Evolutionary conservation across 2,888 invertebrate genomes (phyloP).

Genomic region (Hydroisotoma schaefferi): DNA sequence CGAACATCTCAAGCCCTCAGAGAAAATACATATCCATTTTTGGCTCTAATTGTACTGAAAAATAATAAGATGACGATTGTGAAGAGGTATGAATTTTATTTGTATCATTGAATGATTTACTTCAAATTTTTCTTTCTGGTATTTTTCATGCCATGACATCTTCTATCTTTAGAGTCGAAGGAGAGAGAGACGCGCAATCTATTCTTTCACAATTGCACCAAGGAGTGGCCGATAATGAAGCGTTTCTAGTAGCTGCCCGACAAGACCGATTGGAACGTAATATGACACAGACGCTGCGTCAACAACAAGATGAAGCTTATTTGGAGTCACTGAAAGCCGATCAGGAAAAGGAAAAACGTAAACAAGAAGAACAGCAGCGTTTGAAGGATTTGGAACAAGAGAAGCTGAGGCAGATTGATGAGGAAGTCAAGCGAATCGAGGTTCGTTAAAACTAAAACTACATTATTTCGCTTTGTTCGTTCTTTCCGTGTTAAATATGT

Average conservation of each 20-base stretch:
- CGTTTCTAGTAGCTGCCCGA: constrained; percentile 78
- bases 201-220: constrained; percentile 69
- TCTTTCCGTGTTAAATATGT: neutral
- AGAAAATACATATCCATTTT: constrained; percentile 76
- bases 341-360: constrained; percentile 84
- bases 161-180: constrained; percentile 67
- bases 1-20: constrained; percentile 84
- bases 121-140: neutral
- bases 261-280: constrained; percentile 74
- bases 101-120: neutral
- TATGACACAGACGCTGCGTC: constrained; percentile 78
- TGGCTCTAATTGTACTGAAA: constrained; percentile 84
- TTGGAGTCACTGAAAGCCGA: constrained; percentile 85
- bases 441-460: constrained; percentile 15
- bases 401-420: constrained; percentile 58
- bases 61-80: constrained; percentile 92
- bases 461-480: neutral
- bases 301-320: constrained; percentile 92
- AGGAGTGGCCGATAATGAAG: constrained; percentile 80
- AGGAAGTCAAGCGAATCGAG: constrained; percentile 51
- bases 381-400: constrained; percentile 56
- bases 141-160: neutral
- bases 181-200: constrained; percentile 69
- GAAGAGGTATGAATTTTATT: constrained; percentile 55
- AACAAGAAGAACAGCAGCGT: constrained; percentile 61